phyloP scores from a whole-genome alignment of 2,113 vertebrate genomes.

The Siniperca chuatsi region DNA sequence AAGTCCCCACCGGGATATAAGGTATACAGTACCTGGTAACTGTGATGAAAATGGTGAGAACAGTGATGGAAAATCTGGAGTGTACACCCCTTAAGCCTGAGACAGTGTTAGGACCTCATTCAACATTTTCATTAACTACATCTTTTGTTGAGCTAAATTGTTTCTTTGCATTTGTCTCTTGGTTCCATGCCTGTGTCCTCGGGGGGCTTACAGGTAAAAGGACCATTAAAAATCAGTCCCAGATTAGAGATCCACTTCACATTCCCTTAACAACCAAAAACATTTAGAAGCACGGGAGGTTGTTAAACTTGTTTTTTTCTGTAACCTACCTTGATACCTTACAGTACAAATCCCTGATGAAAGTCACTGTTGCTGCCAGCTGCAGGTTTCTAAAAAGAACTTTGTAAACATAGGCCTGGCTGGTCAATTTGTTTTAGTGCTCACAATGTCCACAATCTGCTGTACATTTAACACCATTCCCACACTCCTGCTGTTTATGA shows the following conservation, averaged over 20 bases:
- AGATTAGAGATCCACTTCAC: neutral
- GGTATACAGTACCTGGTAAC: too few species aligned
- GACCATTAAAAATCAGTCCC: neutral
- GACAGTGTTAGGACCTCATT: neutral
- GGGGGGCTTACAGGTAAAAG: too few species aligned
- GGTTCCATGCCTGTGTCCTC: neutral
- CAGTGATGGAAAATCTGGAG: neutral
- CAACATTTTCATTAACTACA: neutral
- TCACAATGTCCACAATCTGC: slow-evolving; percentile 26
- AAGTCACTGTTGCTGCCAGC: neutral
- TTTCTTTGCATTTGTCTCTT: neutral
- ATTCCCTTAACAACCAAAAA: neutral
- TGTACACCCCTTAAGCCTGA: neutral
- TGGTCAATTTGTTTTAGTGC: slow-evolving; percentile 35
- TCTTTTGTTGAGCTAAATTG: neutral
- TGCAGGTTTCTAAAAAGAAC: slow-evolving; percentile 11
- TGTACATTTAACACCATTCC: slow-evolving; percentile 25
- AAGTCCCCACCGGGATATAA: too few species aligned
- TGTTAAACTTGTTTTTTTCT: neutral
- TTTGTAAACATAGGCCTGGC: slow-evolving; percentile 18
- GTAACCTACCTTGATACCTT: neutral
- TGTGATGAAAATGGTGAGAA: neutral
- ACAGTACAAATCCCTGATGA: neutral
- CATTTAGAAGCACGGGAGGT: neutral
- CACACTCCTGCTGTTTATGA: slow-evolving; percentile 22